Base-by-base conservation (phyloP, 2,888 invertebrate species). In the Phania funesta region DNA sequence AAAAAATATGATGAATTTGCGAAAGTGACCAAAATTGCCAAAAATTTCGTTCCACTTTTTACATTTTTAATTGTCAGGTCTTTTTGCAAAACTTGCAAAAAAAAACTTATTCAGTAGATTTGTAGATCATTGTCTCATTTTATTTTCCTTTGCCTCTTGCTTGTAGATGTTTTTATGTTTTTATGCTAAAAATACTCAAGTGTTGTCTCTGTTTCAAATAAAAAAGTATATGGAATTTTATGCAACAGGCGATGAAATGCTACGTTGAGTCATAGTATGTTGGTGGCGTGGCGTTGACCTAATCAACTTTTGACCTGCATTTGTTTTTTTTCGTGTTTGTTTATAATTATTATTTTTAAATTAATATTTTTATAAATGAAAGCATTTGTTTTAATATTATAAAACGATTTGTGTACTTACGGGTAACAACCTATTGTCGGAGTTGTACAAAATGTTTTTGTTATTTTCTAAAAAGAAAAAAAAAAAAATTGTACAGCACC, bases 271-370 rank as follows among this genome's bases (percentile, higher is more conserved):
- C 20, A 9, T n/a, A 26, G 22, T 20, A 38, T 24, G 24, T 79
- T 41, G 29, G 9, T 54, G 58, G 13, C 60, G 75, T 78, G 80
- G 46, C 77, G 75, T 84, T 84, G 83, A 79, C 84, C 80, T 71
- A 79, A 75, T 84, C 84, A 84, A 84, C 84, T 84, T 84, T 84
- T 84, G 84, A 52, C 80, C 84, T 81, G 80, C 76, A 77, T 79
- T 82, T 54, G 16, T 6, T 44, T 71, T 76, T 52, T 52, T 44
- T 29, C n/a, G 18, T 44, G n/a, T 38, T 38, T 38, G 2, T n/a
- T n/a, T n/a, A 32, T n/a, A n/a, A 11, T 11, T 32, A 9, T 32
- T 32, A 2, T 35, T 35, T 35, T 35, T 35, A 13, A 3, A 38
- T n/a, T 38, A 13, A 26, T 6, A n/a, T 13, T 13, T 13, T 13